Conservation (phyloP, 2,888 invertebrate genomes). For the Lasioglossum pauxillum region DNA sequence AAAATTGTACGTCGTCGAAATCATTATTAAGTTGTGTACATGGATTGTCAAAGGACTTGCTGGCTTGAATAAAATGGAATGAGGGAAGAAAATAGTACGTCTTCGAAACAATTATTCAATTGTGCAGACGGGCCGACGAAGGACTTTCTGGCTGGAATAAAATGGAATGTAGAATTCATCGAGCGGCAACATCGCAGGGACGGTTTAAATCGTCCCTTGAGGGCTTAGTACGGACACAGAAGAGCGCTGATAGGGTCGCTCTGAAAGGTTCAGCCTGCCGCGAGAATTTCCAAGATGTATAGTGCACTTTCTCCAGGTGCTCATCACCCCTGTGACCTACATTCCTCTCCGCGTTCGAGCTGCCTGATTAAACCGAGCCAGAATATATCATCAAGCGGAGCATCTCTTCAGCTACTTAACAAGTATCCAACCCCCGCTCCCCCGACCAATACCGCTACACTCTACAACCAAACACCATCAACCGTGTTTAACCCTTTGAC, state of each 20-base stretch:
- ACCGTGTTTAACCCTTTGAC: constrained; percentile 7
- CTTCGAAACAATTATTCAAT: neutral
- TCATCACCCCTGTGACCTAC: constrained; percentile 47
- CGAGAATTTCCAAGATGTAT: constrained; percentile 21
- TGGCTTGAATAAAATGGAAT: too few species aligned
- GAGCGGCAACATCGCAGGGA: neutral
- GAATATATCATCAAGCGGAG: constrained; percentile 13
- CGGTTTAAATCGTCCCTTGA: neutral
- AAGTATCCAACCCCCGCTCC: neutral
- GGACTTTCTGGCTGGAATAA: neutral
- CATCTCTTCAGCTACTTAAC: constrained; percentile 3
- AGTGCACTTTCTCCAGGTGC: constrained; percentile 29
- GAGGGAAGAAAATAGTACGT: neutral
- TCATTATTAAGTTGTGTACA: too few species aligned
- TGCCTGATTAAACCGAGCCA: constrained; percentile 22
- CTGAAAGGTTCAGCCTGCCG: constrained; percentile 5
- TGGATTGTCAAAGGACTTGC: too few species aligned
- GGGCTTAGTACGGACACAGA: neutral
- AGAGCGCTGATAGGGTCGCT: constrained; percentile 10
- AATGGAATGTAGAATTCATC: neutral
- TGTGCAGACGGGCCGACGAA: neutral
- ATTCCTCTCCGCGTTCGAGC: constrained; percentile 25
- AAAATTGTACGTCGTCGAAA: too few species aligned
- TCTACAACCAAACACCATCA: constrained; percentile 1
- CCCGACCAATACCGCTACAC: neutral